phyloP scores from a whole-genome alignment of 53 echinoderm and acorn worm genomes.

The Paracentrotus lividus region DNA sequence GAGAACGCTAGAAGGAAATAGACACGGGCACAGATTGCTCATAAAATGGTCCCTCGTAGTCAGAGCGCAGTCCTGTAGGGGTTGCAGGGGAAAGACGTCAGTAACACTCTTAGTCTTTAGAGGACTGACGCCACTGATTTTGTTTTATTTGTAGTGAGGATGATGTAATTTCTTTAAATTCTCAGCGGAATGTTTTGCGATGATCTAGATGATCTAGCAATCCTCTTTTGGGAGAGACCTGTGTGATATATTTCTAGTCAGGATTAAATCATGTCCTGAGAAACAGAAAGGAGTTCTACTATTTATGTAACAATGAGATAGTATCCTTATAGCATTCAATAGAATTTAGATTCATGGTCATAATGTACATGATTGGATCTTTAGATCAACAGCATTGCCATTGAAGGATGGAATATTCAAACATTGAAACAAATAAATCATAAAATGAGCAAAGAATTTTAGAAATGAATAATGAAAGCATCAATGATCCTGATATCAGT shows the following conservation, averaged over 20 bases:
- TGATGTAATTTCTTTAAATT: constrained; percentile 23
- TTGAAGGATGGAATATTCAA: not conserved
- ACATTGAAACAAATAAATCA: not conserved
- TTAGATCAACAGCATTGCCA: not conserved
- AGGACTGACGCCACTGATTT: not conserved
- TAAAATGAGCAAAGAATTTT: not conserved
- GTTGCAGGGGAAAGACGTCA: constrained; percentile 44
- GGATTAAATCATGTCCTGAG: not conserved
- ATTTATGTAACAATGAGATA: too few relatives aligned
- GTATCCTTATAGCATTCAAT: too few relatives aligned
- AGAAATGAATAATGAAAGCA: too few relatives aligned
- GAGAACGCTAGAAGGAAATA: constrained; percentile 41
- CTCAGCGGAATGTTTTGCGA: not conserved
- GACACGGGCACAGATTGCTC: constrained; percentile 58
- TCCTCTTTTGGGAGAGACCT: constrained; percentile 1
- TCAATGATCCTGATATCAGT: too few relatives aligned
- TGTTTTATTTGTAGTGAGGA: not conserved
- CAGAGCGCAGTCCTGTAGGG: constrained; percentile 24
- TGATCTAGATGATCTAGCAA: not conserved
- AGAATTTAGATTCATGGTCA: too few relatives aligned
- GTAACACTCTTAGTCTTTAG: not conserved
- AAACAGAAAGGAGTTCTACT: too few relatives aligned
- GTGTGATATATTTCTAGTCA: constrained; percentile 25
- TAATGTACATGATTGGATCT: not conserved
- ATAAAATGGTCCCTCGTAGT: not conserved